These are phyloP conservation scores for Leptobrachium leishanense DNA, from an alignment of 2,113 vertebrate species.

Conservation along the genomic window DNA sequence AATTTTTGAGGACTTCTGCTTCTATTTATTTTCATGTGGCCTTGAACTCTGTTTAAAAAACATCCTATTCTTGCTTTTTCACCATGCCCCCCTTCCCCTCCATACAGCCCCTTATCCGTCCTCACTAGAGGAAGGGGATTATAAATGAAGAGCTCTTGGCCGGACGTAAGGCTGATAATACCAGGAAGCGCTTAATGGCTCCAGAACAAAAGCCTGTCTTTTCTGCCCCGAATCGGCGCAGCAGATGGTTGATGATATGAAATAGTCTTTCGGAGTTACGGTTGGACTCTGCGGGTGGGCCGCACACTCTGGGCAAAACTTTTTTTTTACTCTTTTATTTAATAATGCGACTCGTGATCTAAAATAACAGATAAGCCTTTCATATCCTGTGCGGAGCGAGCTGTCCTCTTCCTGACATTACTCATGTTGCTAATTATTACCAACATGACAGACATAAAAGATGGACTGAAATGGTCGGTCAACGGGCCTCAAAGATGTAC, in stretches of 20 bases:
- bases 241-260: slow-evolving; percentile 37
- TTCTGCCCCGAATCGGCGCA: slow-evolving; percentile 34
- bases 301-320: background rate
- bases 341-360: background rate
- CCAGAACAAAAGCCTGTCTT: slow-evolving; percentile 45
- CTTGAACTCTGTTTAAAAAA: slow-evolving; percentile 38
- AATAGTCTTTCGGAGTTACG: slow-evolving; percentile 28
- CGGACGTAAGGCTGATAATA: slow-evolving; percentile 44
- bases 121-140: slow-evolving; percentile 43
- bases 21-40: slow-evolving; percentile 24
- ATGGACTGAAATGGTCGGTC: too few relatives aligned
- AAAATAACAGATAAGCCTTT: background rate
- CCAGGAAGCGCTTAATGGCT: slow-evolving; percentile 45
- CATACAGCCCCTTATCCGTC: slow-evolving; percentile 33
- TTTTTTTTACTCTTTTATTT: slow-evolving; percentile 4
- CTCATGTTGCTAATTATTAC: too few relatives aligned
- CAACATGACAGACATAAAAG: too few relatives aligned
- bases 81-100: background rate
- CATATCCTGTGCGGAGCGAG: background rate
- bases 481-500: too few relatives aligned
- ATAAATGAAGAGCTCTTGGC: slow-evolving; percentile 41
- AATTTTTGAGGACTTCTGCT: background rate
- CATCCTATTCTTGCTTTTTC: slow-evolving; percentile 28
- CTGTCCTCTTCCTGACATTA: too few relatives aligned
- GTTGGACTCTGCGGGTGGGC: slow-evolving; percentile 25